phyloP scores from a whole-genome alignment of 1,140 invertebrate genomes.

The Ostrea denselamellosa region DNA sequence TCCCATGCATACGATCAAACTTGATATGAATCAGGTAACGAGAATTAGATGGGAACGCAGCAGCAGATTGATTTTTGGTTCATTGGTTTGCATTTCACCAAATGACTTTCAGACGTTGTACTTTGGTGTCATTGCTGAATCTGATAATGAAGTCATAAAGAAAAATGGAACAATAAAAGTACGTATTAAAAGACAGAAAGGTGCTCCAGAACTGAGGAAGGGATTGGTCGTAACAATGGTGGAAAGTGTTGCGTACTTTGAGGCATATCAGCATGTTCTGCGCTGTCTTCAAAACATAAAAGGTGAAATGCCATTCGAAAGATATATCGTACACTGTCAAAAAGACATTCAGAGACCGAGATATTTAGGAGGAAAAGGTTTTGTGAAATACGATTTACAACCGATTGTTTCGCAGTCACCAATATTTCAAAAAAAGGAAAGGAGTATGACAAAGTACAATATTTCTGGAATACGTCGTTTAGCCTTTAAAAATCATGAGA shows the following conservation, averaged over 20 bases:
- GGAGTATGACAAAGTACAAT: neutral
- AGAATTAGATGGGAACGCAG: constrained; percentile 72
- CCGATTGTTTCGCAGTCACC: constrained; percentile 46
- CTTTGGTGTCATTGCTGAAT: constrained; percentile 83
- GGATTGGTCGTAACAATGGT: constrained; percentile 71
- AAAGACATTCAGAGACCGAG: constrained; percentile 56
- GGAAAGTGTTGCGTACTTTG: constrained; percentile 80
- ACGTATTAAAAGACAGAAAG: constrained; percentile 3
- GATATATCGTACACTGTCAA: constrained; percentile 66
- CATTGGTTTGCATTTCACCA: constrained; percentile 84
- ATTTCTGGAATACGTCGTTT: neutral
- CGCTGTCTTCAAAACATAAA: constrained; percentile 72
- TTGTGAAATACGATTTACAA: constrained; percentile 58
- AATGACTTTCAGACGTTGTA: constrained; percentile 84
- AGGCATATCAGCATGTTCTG: constrained; percentile 79
- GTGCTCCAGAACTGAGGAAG: neutral
- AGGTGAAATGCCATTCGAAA: constrained; percentile 75
- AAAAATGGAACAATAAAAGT: neutral
- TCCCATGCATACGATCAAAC: constrained; percentile 56
- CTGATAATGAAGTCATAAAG: neutral
- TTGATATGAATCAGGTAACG: constrained; percentile 61
- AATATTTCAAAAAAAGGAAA: constrained; percentile 40
- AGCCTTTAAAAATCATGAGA: constrained; percentile 1
- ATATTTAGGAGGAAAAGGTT: constrained; percentile 54
- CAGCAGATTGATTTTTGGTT: constrained; percentile 85